Evolutionary conservation across 2,113 vertebrate species (phyloP).

Genomic region (Cynopterus brachyotis): DNA sequence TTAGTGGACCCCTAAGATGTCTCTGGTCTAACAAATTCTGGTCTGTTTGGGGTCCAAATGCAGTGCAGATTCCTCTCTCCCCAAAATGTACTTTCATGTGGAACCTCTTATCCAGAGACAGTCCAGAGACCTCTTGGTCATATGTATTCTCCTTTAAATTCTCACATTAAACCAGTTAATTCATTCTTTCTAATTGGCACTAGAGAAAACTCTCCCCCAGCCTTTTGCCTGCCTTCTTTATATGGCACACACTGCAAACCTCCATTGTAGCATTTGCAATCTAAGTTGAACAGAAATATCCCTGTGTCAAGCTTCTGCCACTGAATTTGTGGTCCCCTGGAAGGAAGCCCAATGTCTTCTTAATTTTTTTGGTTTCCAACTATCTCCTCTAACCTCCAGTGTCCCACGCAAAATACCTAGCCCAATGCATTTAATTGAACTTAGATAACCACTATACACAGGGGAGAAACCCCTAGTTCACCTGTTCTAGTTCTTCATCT

Average conservation of each 20-base stretch:
- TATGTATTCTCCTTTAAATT: not conserved
- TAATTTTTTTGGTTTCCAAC: not conserved
- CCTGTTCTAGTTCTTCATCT: not conserved
- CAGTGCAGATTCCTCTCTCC: not conserved
- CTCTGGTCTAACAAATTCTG: not conserved
- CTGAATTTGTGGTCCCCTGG: too few relatives aligned
- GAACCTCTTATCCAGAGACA: not conserved
- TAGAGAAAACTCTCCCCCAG: not conserved
- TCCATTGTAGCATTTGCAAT: not conserved
- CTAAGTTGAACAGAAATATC: not conserved
- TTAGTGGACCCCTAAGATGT: not conserved
- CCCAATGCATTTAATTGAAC: not conserved
- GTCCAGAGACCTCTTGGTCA: not conserved
- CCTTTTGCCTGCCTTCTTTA: not conserved
- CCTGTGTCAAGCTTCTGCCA: not conserved
- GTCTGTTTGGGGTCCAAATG: not conserved
- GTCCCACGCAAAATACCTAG: not conserved
- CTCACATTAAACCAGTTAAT: not conserved
- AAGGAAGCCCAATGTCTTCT: not conserved
- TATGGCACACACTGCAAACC: rapidly evolving
- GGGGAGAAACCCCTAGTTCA: not conserved
- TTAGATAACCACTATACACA: not conserved
- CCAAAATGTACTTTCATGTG: not conserved
- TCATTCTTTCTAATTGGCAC: not conserved
- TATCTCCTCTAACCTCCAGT: not conserved